phyloP scores from a whole-genome alignment of 2,797 vertebrate genomes.

The Enteromius anoplus region DNA sequence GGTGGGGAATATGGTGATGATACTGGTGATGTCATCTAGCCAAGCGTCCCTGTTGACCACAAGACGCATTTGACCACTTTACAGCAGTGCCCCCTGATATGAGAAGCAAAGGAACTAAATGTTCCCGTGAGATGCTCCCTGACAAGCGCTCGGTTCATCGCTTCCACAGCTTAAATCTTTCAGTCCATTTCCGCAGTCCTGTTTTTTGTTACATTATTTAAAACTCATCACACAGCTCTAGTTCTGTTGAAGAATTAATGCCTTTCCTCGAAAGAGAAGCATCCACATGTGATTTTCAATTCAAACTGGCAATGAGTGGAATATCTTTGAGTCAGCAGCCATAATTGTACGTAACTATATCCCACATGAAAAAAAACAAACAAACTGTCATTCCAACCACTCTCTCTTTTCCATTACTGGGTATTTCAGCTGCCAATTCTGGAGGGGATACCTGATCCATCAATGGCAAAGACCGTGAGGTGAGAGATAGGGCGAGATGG shows the following conservation, averaged over 20 bases:
- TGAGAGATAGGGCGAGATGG: slow-evolving; percentile 38
- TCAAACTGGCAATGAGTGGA: slow-evolving; percentile 42
- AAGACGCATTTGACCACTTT: slow-evolving; percentile 61
- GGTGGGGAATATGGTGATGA: slow-evolving; percentile 48
- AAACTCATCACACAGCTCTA: slow-evolving; percentile 27
- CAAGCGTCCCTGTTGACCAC: slow-evolving; percentile 46
- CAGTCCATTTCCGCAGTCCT: slow-evolving; percentile 7
- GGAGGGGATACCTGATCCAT: slow-evolving; percentile 42
- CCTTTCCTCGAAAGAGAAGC: slow-evolving; percentile 47
- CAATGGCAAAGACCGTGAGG: slow-evolving; percentile 31
- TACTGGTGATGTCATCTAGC: slow-evolving; percentile 70
- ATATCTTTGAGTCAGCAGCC: slow-evolving; percentile 20
- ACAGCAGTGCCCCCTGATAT: slow-evolving; percentile 57
- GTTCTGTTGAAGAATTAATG: slow-evolving; percentile 37
- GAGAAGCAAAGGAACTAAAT: slow-evolving; percentile 52
- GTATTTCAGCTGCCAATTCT: slow-evolving; percentile 26
- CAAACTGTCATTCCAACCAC: slow-evolving; percentile 25
- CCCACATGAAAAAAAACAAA: not conserved
- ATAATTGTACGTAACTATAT: slow-evolving; percentile 39
- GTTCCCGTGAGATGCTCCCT: slow-evolving; percentile 56
- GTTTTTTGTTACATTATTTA: slow-evolving; percentile 36
- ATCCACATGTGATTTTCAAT: slow-evolving; percentile 27
- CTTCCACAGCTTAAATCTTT: slow-evolving; percentile 28
- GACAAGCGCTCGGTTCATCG: slow-evolving; percentile 8
- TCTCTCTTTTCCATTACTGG: slow-evolving; percentile 43